Base-by-base conservation (phyloP, 2,888 invertebrate genomes). In the Ariolimax columbianus region DNA sequence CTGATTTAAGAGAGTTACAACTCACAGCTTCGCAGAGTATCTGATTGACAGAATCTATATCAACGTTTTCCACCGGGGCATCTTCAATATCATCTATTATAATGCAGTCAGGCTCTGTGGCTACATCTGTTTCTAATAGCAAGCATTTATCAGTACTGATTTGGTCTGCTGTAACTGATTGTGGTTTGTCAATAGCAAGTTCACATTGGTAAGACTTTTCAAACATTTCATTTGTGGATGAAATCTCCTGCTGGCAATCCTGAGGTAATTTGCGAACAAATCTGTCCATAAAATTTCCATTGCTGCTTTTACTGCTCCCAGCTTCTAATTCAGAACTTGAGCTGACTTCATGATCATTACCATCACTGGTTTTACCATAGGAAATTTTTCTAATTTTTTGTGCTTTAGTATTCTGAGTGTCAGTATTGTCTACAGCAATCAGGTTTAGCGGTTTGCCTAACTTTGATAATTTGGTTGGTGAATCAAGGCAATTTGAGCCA, bases 301-400 rank as follows among this genome's bases (percentile, higher is more conserved):
- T 77, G 84, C 85, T 66, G 68, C 81, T 66, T 80, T 86, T 86
- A 26, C 33, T 77, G 9, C 38, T 40, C 6, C 36, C 66, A 7
- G 82, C 43, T 33, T 92, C 92, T 14, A 92, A 90, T 72, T 92
- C 92, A 6, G 92, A 92, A 83, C 91, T 92, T 26, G 92, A 92
- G 75, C 91, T 92, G 11, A 92, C 92, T 83, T 92, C 92, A 82
- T 91, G 89, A 51, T 91, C 92, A 86, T 91, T 89, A 33, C 88
- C 88, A 14, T 82, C 75, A 43, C 38, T 63, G 63, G 75, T 82
- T 70, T 72, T 84, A 66, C 38, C 73, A n/a, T 73, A 47, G 26
- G 72, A 40, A 51, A 77, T 33, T 77, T 88, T 90, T 17, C 84
- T n/a, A n/a, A 84, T 68, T 83, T 89, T 90, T 2, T 88, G 68